Percentiles rank a stretch among this genome's conserved stretches.
These are phyloP conservation scores for Dunckerocampus dactyliophorus DNA, from an alignment of 2,113 vertebrate genomes.

Conservation along the genomic window DNA sequence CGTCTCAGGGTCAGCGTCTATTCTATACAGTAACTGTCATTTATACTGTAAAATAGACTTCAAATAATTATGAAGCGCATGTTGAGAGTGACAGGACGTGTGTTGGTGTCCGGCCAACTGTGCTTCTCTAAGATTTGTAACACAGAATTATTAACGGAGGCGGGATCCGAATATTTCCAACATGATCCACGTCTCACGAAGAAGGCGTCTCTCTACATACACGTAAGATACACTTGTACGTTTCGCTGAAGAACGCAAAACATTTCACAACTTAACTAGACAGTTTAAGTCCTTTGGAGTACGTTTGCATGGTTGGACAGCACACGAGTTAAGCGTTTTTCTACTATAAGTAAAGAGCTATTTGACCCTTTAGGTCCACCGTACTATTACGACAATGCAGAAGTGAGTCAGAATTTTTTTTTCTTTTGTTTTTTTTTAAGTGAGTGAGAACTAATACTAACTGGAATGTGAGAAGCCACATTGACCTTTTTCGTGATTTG, in stretches of 20 bases:
- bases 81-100: neutral
- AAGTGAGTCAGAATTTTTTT: too few species aligned
- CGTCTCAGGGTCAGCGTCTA: neutral
- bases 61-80: constrained; percentile 12
- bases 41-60: neutral
- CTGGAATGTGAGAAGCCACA: too few species aligned
- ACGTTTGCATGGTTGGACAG: too few species aligned
- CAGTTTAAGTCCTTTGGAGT: too few species aligned
- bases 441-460: too few species aligned
- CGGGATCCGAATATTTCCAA: neutral
- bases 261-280: neutral
- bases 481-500: too few species aligned
- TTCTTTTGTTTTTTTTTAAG: too few species aligned
- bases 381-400: too few species aligned
- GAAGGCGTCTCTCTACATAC: constrained; percentile 72
- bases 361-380: too few species aligned
- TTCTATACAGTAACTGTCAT: neutral
- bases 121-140: constrained; percentile 1
- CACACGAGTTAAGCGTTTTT: too few species aligned
- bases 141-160: neutral
- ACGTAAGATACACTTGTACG: constrained; percentile 59
- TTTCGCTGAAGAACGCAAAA: neutral
- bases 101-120: constrained; percentile 1
- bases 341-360: too few species aligned
- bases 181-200: constrained; percentile 3